Evolutionary conservation across 2,797 vertebrate species (phyloP).

Genomic region (Phrynocephalus vlangalii): DNA sequence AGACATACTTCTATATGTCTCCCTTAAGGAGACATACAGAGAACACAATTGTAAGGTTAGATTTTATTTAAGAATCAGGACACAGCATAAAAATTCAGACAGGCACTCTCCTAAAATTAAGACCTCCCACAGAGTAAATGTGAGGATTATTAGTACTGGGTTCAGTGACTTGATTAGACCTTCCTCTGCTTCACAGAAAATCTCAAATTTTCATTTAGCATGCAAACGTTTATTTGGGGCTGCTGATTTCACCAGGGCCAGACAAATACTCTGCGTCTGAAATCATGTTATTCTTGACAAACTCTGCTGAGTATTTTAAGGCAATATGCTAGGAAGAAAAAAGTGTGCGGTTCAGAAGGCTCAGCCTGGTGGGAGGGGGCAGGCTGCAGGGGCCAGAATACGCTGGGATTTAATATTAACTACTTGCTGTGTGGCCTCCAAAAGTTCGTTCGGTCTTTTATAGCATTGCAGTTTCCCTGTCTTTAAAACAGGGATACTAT

Average conservation of each 20-base stretch:
- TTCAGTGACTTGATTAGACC: conserved; percentile 44
- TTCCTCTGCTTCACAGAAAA: conserved; percentile 1
- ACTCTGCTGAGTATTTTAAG: conserved; percentile 43
- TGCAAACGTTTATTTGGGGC: conserved; percentile 6
- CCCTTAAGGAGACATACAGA: background rate
- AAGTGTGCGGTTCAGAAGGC: conserved; percentile 51
- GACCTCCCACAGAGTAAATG: conserved; percentile 35
- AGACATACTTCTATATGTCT: background rate
- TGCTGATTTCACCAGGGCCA: conserved; percentile 21
- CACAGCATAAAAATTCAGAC: conserved; percentile 53
- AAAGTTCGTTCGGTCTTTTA: conserved; percentile 64
- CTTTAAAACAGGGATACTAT: conserved; percentile 66
- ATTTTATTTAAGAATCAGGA: conserved; percentile 32
- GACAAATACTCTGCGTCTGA: conserved; percentile 18
- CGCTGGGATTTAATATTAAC: conserved; percentile 69
- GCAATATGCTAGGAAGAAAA: conserved; percentile 61
- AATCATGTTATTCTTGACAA: conserved; percentile 34
- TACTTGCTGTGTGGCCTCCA: conserved; percentile 72
- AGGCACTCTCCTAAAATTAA: conserved; percentile 38
- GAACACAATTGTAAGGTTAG: background rate
- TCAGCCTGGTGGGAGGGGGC: conserved; percentile 43
- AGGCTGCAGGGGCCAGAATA: conserved; percentile 53
- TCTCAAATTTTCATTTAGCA: conserved; percentile 31
- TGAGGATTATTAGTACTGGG: conserved; percentile 38
- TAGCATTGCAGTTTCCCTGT: conserved; percentile 56